Evolutionary conservation across 2,797 vertebrate genomes (phyloP).

Genomic region (Sardinella longiceps): DNA sequence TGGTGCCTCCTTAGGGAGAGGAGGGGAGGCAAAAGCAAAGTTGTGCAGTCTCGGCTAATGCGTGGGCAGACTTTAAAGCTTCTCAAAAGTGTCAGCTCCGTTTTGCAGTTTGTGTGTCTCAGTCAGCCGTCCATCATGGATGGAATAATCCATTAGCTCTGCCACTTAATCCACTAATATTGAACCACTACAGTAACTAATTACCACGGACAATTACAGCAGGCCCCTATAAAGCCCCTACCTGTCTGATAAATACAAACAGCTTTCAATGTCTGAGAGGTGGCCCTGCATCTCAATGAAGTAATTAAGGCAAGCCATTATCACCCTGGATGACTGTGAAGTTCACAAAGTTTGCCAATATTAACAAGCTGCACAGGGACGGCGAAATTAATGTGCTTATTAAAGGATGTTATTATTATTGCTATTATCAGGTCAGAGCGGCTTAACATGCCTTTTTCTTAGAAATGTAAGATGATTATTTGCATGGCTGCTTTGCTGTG

Average conservation of each 20-base stretch:
- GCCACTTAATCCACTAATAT: slow-evolving; percentile 58
- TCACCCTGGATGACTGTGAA: slow-evolving; percentile 46
- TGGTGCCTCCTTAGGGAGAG: neutral
- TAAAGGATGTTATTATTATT: slow-evolving; percentile 18
- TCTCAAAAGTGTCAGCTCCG: slow-evolving; percentile 27
- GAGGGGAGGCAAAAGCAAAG: neutral
- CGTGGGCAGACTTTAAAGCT: slow-evolving; percentile 24
- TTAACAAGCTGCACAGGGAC: slow-evolving; percentile 57
- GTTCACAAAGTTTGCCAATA: slow-evolving; percentile 65
- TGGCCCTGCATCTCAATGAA: slow-evolving; percentile 73
- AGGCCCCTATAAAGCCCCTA: slow-evolving; percentile 50
- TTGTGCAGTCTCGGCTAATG: neutral
- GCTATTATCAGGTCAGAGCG: neutral
- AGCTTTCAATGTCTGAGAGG: slow-evolving; percentile 64
- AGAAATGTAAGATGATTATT: slow-evolving; percentile 2
- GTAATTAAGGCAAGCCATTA: slow-evolving; percentile 68
- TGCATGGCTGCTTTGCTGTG: neutral
- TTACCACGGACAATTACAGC: slow-evolving; percentile 64
- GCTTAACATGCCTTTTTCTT: neutral
- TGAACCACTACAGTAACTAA: slow-evolving; percentile 66
- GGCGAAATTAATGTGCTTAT: slow-evolving; percentile 40
- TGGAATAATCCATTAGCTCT: slow-evolving; percentile 57
- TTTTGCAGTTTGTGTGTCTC: slow-evolving; percentile 12
- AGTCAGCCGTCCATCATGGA: slow-evolving; percentile 47
- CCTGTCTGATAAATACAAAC: slow-evolving; percentile 73